These are phyloP conservation scores for Drosophila rellima DNA, from an alignment of 2,888 invertebrate species.

Conservation along the genomic window DNA sequence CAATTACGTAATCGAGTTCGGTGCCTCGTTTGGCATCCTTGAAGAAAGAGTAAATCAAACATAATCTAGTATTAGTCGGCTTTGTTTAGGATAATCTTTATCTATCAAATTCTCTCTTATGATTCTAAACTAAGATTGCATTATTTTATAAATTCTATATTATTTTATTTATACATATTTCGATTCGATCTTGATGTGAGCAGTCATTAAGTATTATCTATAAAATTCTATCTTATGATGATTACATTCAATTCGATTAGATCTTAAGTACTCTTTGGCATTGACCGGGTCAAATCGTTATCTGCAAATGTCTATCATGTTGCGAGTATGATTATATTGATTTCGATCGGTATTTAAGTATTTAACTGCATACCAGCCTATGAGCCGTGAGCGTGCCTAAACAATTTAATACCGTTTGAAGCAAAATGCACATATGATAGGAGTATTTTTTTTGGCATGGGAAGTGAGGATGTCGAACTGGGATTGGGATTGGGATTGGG, in stretches of 20 bases:
- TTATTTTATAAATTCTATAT: neutral
- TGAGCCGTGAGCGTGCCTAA: conserved; percentile 18
- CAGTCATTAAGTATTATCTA: neutral
- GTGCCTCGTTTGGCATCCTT: conserved; percentile 92
- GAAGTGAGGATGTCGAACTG: neutral
- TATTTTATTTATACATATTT: neutral
- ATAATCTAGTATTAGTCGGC: neutral
- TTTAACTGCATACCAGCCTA: conserved; percentile 17
- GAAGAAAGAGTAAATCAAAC: conserved; percentile 64
- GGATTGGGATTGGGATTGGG: neutral
- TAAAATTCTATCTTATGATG: neutral
- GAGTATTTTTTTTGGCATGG: neutral
- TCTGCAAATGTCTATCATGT: conserved; percentile 3
- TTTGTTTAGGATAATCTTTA: neutral
- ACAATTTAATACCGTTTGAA: conserved; percentile 11
- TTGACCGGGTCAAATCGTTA: conserved; percentile 11
- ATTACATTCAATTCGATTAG: conserved; percentile 4
- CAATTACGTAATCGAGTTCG: conserved; percentile 93
- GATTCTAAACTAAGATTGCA: too few species aligned
- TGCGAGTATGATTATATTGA: conserved; percentile 18
- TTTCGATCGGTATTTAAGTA: conserved; percentile 27
- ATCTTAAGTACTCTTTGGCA: conserved; percentile 1
- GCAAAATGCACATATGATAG: conserved; percentile 5
- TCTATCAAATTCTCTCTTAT: too few species aligned
- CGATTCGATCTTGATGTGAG: too few species aligned